Percentiles rank a stretch among this genome's conserved stretches.
phyloP scores from a whole-genome alignment of 1,140 invertebrate genomes.

The Maniola jurtina region DNA sequence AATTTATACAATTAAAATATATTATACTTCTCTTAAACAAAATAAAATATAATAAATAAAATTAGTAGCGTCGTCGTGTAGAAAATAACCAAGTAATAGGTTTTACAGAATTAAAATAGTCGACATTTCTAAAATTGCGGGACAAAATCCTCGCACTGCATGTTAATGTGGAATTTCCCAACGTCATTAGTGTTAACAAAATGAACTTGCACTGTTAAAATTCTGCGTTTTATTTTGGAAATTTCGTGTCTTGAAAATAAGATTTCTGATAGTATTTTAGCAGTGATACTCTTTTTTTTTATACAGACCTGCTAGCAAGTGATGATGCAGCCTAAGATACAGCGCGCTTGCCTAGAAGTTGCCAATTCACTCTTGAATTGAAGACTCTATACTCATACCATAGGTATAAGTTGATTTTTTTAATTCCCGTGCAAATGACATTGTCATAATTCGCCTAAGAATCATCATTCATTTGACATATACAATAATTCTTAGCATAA shows the following conservation, averaged over 20 bases:
- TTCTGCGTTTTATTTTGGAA: slow-evolving; percentile 9
- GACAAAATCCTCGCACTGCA: slow-evolving; percentile 4
- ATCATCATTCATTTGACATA: no score
- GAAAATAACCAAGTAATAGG: not conserved
- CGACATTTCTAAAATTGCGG: slow-evolving; percentile 1
- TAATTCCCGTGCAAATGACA: no score
- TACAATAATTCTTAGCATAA: no score
- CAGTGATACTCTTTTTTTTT: no score
- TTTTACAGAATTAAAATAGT: not conserved
- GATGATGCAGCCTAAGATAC: no score
- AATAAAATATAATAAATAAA: not conserved
- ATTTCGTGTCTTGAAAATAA: slow-evolving; percentile 2
- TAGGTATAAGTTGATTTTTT: no score
- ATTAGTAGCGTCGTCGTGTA: not conserved
- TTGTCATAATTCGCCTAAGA: no score
- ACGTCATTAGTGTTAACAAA: not conserved
- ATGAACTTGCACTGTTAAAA: not conserved
- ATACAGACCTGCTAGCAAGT: no score
- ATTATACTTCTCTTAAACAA: not conserved
- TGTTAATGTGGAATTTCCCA: slow-evolving; percentile 1
- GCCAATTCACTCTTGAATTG: no score
- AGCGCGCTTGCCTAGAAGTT: no score
- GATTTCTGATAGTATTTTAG: not conserved
- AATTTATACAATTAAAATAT: not conserved
- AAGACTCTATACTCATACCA: no score